A percentile compares a stretch with the other conserved stretches of the same genome.
These are phyloP conservation scores for Drosophila ohnishii DNA, from an alignment of 1,140 invertebrate genomes.

Conservation along the genomic window DNA sequence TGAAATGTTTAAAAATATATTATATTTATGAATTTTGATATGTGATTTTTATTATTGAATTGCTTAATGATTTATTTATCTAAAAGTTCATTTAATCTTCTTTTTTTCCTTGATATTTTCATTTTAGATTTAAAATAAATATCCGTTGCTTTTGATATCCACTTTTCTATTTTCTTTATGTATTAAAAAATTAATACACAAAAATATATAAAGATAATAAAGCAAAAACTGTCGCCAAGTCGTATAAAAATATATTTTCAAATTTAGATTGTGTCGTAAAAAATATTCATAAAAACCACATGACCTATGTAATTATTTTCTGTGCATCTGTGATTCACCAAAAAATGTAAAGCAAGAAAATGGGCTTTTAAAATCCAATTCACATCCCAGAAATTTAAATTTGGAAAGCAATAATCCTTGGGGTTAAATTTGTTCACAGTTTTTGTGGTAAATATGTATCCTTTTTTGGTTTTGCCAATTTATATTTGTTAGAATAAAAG, in stretches of 20 bases:
- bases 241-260: neutral
- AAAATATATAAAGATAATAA: neutral
- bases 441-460: neutral
- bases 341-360: constrained; percentile 4
- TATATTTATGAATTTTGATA: neutral
- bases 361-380: constrained; percentile 4
- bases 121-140: neutral
- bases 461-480: constrained; percentile 3
- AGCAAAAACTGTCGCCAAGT: neutral
- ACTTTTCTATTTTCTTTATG: no score
- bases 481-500: constrained; percentile 1
- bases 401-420: constrained; percentile 5
- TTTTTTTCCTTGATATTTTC: neutral
- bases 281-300: neutral
- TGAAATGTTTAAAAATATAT: neutral
- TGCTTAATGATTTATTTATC: no score
- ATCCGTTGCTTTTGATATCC: neutral
- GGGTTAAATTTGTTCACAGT: constrained; percentile 9
- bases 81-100: neutral
- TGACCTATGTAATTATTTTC: neutral
- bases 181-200: no score
- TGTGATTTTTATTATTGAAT: neutral
- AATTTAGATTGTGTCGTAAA: neutral
- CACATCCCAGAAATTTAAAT: constrained; percentile 2
- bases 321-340: constrained; percentile 7